Base-by-base conservation (phyloP, 2,797 vertebrate genomes). In the Coregonus sp. region DNA sequence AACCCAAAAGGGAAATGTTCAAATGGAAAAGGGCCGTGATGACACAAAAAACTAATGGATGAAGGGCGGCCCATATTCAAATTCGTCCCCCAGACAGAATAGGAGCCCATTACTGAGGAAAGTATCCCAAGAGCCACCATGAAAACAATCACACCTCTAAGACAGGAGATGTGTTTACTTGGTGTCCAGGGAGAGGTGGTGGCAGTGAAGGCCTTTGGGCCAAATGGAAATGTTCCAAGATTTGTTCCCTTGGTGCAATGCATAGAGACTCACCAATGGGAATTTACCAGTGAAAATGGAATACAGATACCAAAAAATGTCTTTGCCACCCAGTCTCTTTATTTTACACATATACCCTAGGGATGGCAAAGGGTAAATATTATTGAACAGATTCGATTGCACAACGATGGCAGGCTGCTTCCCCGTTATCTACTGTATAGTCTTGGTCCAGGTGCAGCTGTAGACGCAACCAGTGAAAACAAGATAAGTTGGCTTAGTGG, bases 21-120 rank as follows among this genome's bases (percentile, higher is more conserved):
- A 71, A 2, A 31, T 84, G 72, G 35, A 65, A 66, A 68, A 66
- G 51, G 70, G 83, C 85, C 85, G 86, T 79, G 84, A 86, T 79
- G 74, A 85, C 85, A 86, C 80, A 76, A 86, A 81, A 76, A 78
- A 81, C 83, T 90, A 89, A 91, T 89, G 76, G 88, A 89, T 89
- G 87, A 85, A 18, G 56, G 5, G 84, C 90, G 89, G 76, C 82
- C 75, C 84, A 75, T 89, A 90, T 87, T 90, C 86, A 90, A 90
- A 90, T n/a, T 61, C 31, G 51, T 87, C 85, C 85, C 81, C 75
- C 87, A 89, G 88, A 87, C 85, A 86, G 87, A 90, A 90, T 16
- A 69, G 87, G 84, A 86, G 81, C 82, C 82, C 91, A 91, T 89
- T 88, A 88, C 86, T 87, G 86, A 90, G 89, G 87, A 87, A 90